A percentile compares a stretch with the other conserved stretches of the same genome.
Conservation (phyloP, 2,113 vertebrate species). For the Cottus gobio region DNA sequence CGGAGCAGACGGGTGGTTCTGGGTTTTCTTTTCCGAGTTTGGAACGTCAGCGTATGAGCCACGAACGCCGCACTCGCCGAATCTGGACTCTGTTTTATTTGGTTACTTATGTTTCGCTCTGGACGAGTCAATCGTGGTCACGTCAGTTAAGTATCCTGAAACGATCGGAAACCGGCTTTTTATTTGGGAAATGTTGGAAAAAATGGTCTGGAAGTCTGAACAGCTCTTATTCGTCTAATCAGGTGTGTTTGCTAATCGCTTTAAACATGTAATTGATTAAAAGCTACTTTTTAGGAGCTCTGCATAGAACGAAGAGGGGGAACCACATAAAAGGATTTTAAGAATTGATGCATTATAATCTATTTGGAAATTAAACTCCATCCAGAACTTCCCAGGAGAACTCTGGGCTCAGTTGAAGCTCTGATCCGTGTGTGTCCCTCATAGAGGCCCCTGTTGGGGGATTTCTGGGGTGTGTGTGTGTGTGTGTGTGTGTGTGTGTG, state of each 20-base stretch:
- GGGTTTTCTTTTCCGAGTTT: not conserved
- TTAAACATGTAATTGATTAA: not conserved
- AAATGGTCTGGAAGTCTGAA: too few relatives aligned
- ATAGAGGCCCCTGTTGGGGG: slow-evolving; percentile 51
- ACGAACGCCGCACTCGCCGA: not conserved
- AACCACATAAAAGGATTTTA: not conserved
- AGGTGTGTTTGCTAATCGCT: not conserved
- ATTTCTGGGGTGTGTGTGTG: slow-evolving; percentile 11
- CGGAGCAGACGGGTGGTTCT: not conserved
- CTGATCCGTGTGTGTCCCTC: slow-evolving; percentile 51
- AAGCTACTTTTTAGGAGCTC: not conserved
- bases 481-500: slow-evolving; percentile 7
- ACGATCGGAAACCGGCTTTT: not conserved
- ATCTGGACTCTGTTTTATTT: not conserved
- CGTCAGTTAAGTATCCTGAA: not conserved
- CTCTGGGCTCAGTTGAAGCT: slow-evolving; percentile 26
- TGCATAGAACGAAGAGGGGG: not conserved
- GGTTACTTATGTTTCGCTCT: not conserved
- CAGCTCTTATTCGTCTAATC: not conserved
- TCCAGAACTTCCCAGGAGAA: slow-evolving; percentile 22
- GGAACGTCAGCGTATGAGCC: not conserved
- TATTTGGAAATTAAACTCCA: not conserved
- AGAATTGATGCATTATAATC: not conserved
- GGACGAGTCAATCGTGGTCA: too few relatives aligned
- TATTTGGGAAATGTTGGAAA: not conserved